These are phyloP conservation scores for Pteromalus puparum DNA, from an alignment of 1,140 invertebrate species.

Conservation along the genomic window DNA sequence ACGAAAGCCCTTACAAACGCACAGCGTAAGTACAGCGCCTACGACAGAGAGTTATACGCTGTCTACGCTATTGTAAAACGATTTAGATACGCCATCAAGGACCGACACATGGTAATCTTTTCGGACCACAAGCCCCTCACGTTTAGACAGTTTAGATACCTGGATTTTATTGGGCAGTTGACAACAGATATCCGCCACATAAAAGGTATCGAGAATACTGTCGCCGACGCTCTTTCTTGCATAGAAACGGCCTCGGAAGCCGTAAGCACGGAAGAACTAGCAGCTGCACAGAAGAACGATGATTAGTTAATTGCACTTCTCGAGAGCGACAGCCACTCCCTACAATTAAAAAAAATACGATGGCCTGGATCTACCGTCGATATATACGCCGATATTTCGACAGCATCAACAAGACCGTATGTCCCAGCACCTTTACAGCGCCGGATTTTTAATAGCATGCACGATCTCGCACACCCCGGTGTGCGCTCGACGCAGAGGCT, in stretches of 20 bases:
- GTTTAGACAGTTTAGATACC: conserved; percentile 59
- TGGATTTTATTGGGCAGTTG: conserved; percentile 66
- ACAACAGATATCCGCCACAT: conserved; percentile 55
- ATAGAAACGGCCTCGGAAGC: conserved; percentile 32
- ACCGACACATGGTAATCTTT: conserved; percentile 61
- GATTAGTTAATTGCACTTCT: neutral
- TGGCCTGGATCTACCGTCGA: no score
- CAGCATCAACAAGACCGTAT: neutral
- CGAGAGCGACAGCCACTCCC: neutral
- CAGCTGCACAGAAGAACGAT: neutral
- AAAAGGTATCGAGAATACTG: conserved; percentile 62
- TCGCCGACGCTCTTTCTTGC: conserved; percentile 61
- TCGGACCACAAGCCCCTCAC: conserved; percentile 71
- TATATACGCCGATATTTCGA: neutral
- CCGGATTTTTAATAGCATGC: neutral
- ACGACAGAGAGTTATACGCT: no score
- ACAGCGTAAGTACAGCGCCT: conserved; percentile 63
- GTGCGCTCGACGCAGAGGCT: neutral
- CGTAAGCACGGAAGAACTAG: conserved; percentile 10
- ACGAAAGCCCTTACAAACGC: conserved; percentile 57
- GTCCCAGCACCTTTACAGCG: neutral
- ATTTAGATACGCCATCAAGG: conserved; percentile 45
- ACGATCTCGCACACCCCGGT: neutral
- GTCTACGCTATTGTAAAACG: no score
- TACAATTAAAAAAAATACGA: neutral